These are phyloP conservation scores for Decapterus maruadsi DNA, from an alignment of 2,797 vertebrate genomes.

Conservation along the genomic window DNA sequence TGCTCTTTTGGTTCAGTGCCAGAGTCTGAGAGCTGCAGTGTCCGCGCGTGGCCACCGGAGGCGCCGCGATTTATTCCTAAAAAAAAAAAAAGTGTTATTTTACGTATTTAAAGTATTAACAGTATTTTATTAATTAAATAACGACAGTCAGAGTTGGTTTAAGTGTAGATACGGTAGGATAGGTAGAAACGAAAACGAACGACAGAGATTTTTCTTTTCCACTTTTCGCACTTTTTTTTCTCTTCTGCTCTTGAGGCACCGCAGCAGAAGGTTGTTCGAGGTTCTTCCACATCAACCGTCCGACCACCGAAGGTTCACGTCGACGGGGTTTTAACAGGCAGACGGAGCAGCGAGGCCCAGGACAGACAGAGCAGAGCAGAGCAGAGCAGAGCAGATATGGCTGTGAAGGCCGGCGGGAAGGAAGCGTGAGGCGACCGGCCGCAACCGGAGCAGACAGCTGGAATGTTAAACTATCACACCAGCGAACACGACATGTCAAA, in stretches of 20 bases:
- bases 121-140: slow-evolving; percentile 21
- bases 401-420: slow-evolving; percentile 41
- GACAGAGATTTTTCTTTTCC: slow-evolving; percentile 39
- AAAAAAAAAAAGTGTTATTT: slow-evolving; percentile 17
- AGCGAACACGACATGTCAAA: slow-evolving; percentile 55
- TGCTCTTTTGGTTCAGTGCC: neutral
- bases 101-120: slow-evolving; percentile 24
- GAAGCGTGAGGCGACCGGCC: slow-evolving; percentile 54
- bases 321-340: neutral
- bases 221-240: neutral
- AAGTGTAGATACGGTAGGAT: slow-evolving; percentile 33
- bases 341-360: too few species aligned
- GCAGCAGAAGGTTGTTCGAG: slow-evolving; percentile 15
- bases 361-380: slow-evolving; percentile 36
- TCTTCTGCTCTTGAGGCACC: neutral
- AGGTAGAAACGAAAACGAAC: slow-evolving; percentile 18
- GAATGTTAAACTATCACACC: slow-evolving; percentile 58
- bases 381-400: neutral
- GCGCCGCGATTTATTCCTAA: slow-evolving; percentile 22
- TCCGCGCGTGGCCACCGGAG: neutral
- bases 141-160: slow-evolving; percentile 16
- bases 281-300: slow-evolving; percentile 2
- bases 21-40: neutral
- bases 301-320: slow-evolving; percentile 2
- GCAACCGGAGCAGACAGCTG: slow-evolving; percentile 68